Conservation (phyloP, 2,888 invertebrate species). For the Platypus cylindrus region DNA sequence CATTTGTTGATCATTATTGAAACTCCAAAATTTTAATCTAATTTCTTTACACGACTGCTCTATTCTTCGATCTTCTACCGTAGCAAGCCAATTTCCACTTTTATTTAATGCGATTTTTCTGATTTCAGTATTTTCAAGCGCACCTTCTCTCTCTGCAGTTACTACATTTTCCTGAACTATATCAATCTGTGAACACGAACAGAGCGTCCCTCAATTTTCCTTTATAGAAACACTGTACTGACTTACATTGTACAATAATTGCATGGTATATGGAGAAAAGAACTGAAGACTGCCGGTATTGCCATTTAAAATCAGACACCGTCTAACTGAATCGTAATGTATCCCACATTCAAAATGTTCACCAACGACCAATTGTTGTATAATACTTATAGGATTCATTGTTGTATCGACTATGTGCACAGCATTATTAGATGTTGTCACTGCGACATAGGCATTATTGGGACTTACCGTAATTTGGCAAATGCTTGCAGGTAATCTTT, state of each 20-base stretch:
- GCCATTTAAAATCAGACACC: constrained; percentile 57
- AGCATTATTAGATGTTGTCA: constrained; percentile 58
- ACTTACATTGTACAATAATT: constrained; percentile 58
- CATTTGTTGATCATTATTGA: constrained; percentile 44
- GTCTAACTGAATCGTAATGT: constrained; percentile 48
- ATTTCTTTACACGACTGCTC: constrained; percentile 42
- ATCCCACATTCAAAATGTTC: constrained; percentile 45
- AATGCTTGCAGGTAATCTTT: constrained; percentile 48
- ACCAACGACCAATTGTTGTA: constrained; percentile 56
- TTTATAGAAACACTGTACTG: constrained; percentile 1
- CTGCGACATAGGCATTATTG: constrained; percentile 50
- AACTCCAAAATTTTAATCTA: constrained; percentile 66
- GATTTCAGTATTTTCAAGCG: constrained; percentile 52
- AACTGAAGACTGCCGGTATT: constrained; percentile 63
- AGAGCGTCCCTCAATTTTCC: background rate
- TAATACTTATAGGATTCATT: constrained; percentile 36
- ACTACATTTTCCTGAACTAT: constrained; percentile 58
- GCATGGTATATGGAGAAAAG: constrained; percentile 50
- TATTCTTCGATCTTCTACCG: constrained; percentile 51
- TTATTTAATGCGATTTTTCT: constrained; percentile 52
- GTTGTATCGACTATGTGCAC: constrained; percentile 44
- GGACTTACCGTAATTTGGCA: constrained; percentile 46
- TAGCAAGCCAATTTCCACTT: constrained; percentile 61
- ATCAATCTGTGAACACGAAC: constrained; percentile 42
- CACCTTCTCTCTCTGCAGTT: constrained; percentile 45